Evolutionary conservation across 2,113 vertebrate species (phyloP).

Genomic region (Rattus norvegicus): GRCr8 NC_086025.1:28598501-28599000

Average conservation of each 20-base stretch:
- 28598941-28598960: not conserved
- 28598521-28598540: not conserved
- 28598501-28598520: not conserved
- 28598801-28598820: not conserved
- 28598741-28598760: not conserved
- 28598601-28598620: not conserved
- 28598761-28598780: not conserved
- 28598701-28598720: not conserved
- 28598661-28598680: not conserved
- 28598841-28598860: not conserved
- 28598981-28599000: not conserved
- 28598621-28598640: conserved; percentile 13
- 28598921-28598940: not conserved
- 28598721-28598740: not conserved
- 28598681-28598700: not conserved
- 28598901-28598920: not conserved
- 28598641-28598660: not conserved
- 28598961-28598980: not conserved
- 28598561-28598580: conserved; percentile 21
- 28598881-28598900: not conserved
- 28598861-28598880: conserved; percentile 14
- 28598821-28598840: not conserved
- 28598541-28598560: not conserved
- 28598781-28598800: not conserved
- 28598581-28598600: conserved; percentile 36